Base-by-base conservation (phyloP, 2,888 invertebrate genomes). In the Chalcosyrphus nemorum region DNA sequence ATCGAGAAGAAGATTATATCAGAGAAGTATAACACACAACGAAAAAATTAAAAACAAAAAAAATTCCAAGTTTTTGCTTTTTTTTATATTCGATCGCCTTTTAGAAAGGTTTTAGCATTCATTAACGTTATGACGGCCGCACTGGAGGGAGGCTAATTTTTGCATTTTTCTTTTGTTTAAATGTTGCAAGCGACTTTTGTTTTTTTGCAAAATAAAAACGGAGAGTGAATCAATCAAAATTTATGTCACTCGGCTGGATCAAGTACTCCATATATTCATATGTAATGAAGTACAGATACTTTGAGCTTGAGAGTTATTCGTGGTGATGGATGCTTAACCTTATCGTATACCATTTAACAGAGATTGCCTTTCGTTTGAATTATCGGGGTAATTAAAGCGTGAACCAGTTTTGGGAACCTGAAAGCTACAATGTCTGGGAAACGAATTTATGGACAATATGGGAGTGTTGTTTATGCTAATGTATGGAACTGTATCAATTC, bases 41-140 rank as follows among this genome's bases (percentile, higher is more conserved):
- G 17, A 17, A 43, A 43, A 43, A 45, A 45, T 4, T 4, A 15
- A 17, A 43, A 43, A 61, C 15, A 41, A 59, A 17, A 50, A 2
- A 32, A 61, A 70, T 43, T 52, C 43, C 68, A 59, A 68, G 68
- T 76, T 61, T 50, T 17, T 54, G 52, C 19, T 4, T 71, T 21
- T 35, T 32, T 45, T 43, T 15, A 13, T 65, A 15, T 71, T 65
- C 32, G 19, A 76, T 38, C 45, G 76, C 2, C 57, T 65, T 81
- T 81, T 76, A 81, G 81, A 81, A 81, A 81, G 76, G 81, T 63
- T 45, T 81, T 45, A 68, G 57, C 63, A 75, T 75, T 65, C 21
- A 75, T 65, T 56, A 57, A 38, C 15, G 24, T 57, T 57, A 47
- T 47, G 47, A 21, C 32, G 29, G 17, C 29, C 38, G 19, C 21